phyloP scores from a whole-genome alignment of 2,113 vertebrate species.

The Calyptommatus sinebrachiatus region DNA sequence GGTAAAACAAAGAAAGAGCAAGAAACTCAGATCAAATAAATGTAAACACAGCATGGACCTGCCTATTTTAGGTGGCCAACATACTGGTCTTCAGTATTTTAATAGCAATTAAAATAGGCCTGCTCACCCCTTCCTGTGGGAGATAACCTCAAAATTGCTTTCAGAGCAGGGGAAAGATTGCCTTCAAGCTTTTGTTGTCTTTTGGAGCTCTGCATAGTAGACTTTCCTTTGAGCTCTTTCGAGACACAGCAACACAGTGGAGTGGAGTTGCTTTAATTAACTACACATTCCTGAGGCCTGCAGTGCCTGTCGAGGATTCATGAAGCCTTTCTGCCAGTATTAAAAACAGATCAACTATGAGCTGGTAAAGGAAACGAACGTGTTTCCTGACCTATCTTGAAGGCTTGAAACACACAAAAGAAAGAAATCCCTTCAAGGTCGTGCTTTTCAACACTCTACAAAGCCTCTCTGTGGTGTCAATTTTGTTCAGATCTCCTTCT shows the following conservation, averaged over 20 bases:
- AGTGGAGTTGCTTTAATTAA: constrained; percentile 17
- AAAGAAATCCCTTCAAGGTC: background rate
- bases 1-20: constrained; percentile 2
- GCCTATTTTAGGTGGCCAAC: background rate
- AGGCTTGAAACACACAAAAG: background rate
- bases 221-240: fast-evolving
- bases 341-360: background rate
- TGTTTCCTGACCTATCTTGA: background rate
- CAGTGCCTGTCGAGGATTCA: background rate
- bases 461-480: fast-evolving
- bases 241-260: constrained; percentile 4
- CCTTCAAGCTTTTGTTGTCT: fast-evolving
- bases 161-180: background rate
- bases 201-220: fast-evolving
- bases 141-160: fast-evolving
- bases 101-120: constrained; percentile 44
- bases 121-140: background rate
- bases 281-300: background rate
- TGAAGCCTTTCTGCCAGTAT: background rate
- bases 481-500: background rate
- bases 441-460: background rate
- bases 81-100: background rate
- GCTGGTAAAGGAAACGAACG: background rate
- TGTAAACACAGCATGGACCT: background rate
- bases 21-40: background rate